These are phyloP conservation scores for Spilogale gracilis DNA, from an alignment of 2,113 vertebrate genomes.

Conservation along the genomic window DNA sequence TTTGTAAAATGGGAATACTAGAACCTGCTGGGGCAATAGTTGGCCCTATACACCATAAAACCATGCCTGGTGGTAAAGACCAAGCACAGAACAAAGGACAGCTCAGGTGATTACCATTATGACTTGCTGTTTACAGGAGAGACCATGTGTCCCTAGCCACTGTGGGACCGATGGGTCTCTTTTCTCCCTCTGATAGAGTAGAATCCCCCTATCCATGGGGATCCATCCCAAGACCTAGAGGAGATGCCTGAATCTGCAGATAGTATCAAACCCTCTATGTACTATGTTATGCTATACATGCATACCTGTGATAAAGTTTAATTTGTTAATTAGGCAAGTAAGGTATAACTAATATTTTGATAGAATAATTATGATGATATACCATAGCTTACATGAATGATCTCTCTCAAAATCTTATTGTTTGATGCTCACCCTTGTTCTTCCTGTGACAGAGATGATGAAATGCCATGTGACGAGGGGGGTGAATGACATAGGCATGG, in stretches of 20 bases:
- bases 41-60: neutral
- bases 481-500: neutral
- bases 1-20: neutral
- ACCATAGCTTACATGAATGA: neutral
- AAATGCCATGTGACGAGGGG: neutral
- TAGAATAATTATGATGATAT: neutral
- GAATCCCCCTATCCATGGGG: neutral
- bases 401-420: neutral
- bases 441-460: fast-evolving
- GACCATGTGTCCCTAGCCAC: neutral
- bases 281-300: neutral
- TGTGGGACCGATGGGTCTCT: fast-evolving
- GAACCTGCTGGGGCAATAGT: neutral
- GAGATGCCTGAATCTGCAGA: neutral
- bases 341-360: neutral
- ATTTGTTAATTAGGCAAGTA: neutral
- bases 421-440: neutral
- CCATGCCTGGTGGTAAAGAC: neutral
- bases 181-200: neutral
- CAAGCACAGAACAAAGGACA: neutral
- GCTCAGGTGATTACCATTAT: neutral
- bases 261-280: neutral
- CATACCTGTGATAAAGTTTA: neutral
- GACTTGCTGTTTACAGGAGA: neutral
- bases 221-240: neutral